Base-by-base conservation (phyloP, 2,888 invertebrate genomes). In the Euzophera pinguis region DNA sequence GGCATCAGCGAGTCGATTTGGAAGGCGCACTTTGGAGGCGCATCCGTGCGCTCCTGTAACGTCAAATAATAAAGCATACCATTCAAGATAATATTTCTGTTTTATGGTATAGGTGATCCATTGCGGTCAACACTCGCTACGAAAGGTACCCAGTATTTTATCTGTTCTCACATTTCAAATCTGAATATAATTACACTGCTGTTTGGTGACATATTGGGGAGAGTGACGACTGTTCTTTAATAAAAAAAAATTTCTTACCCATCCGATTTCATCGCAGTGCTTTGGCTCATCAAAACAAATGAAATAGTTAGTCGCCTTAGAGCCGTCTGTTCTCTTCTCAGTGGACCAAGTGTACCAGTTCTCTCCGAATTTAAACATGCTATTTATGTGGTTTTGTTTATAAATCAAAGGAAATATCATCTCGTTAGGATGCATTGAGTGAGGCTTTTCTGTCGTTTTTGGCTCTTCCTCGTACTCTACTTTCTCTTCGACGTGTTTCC, bases 291-390 rank as follows among this genome's bases (percentile, higher is more conserved):
- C 88, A 53, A 84, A 86, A 56, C 89, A 89, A 48, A 87, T 74
- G 59, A 78, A 89, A 64, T 89, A 89, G 56, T 77, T 85, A 13
- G 73, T 68, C 0, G 74, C 82, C 39, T 81, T 84, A 0, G 89
- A 81, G 1, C 88, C 88, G 52, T 89, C 89, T 0, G 73, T 65
- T 7, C 84, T 67, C 51, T 81, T 85, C 56, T 89, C 88, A 0
- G 75, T 76, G 1, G 87, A 80, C 89, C 89, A 89, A 14, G 89
- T 89, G 61, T 88, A 89, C 89, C 89, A 89, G 56, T 84, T 87
- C 55, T 83, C 86, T 1, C 84, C 86, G 56, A 86, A 86, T 63
- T 88, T 88, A 58, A 89, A 89, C 88, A 88, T 87, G 58, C 85
- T 87, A 60, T 85, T 88, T 32, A 89, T 78, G 56, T 89, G 87